Evolutionary conservation across 1,140 invertebrate genomes (phyloP).

Genomic region (Tribolium madens): DNA sequence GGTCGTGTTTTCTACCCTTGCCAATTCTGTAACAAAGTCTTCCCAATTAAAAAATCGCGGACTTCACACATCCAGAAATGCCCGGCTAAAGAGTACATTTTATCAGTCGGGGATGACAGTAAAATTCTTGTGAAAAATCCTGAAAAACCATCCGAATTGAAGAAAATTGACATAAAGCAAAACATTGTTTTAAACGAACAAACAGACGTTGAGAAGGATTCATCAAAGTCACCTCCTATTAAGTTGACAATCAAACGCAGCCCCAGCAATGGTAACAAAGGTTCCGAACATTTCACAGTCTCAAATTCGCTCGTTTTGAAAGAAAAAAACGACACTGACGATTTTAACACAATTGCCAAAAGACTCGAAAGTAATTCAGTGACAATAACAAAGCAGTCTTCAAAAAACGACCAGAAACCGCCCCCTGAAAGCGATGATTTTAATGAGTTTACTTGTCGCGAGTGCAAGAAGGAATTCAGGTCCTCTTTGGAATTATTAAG

Average conservation of each 20-base stretch:
- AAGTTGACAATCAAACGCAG: conserved; percentile 19
- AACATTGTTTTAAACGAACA: conserved; percentile 30
- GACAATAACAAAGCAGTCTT: neutral
- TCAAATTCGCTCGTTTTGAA: conserved; percentile 2
- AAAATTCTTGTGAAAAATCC: neutral
- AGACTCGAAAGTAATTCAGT: conserved; percentile 2
- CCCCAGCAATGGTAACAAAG: neutral
- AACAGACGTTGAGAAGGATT: neutral
- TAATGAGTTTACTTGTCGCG: neutral
- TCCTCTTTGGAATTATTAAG: conserved; percentile 53
- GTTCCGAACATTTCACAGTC: neutral
- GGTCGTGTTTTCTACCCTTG: conserved; percentile 41
- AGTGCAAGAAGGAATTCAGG: conserved; percentile 44
- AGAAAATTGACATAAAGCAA: conserved; percentile 20
- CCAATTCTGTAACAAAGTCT: conserved; percentile 45
- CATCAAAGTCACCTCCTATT: neutral
- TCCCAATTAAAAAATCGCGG: conserved; percentile 29
- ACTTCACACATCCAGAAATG: conserved; percentile 40
- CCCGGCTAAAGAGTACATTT: conserved; percentile 20
- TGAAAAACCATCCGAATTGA: neutral
- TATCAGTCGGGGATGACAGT: neutral
- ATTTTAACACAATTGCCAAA: neutral
- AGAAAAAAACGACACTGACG: conserved; percentile 7
- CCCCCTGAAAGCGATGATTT: neutral
- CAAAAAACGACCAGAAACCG: neutral